phyloP scores from a whole-genome alignment of 2,888 invertebrate genomes.

The Thereva unica region DNA sequence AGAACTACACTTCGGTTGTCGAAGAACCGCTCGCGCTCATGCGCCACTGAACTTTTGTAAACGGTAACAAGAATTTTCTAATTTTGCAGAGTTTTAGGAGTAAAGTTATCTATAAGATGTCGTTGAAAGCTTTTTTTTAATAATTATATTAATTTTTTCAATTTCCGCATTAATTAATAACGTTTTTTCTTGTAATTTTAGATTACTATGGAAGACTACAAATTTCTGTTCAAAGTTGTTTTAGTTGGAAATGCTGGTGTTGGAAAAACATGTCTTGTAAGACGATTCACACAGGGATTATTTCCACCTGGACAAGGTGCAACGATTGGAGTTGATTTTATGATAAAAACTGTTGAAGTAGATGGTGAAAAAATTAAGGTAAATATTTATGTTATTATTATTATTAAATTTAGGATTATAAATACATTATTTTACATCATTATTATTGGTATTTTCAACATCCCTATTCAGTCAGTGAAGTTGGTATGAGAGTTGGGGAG shows the following conservation, averaged over 20 bases:
- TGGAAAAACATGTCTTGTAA: constrained; percentile 95
- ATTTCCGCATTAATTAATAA: constrained; percentile 4
- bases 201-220: constrained; percentile 90
- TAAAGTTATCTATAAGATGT: too few species aligned
- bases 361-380: constrained; percentile 94
- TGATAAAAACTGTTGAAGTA: constrained; percentile 98
- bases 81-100: too few species aligned
- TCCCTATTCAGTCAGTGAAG: too few species aligned
- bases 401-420: too few species aligned
- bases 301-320: constrained; percentile 99
- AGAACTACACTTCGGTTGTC: too few species aligned
- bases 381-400: constrained; percentile 42
- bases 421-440: too few species aligned
- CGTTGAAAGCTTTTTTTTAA: background rate
- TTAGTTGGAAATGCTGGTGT: constrained; percentile 98
- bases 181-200: constrained; percentile 4
- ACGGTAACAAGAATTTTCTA: too few species aligned
- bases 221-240: constrained; percentile 98
- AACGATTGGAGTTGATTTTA: constrained; percentile 98
- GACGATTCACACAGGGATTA: constrained; percentile 96
- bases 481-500: too few species aligned
- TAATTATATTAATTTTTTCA: background rate
- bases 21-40: too few species aligned
- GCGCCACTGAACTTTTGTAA: too few species aligned
- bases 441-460: too few species aligned